Conservation (phyloP, 2,888 invertebrate species). For the Bellardia pandia region DNA sequence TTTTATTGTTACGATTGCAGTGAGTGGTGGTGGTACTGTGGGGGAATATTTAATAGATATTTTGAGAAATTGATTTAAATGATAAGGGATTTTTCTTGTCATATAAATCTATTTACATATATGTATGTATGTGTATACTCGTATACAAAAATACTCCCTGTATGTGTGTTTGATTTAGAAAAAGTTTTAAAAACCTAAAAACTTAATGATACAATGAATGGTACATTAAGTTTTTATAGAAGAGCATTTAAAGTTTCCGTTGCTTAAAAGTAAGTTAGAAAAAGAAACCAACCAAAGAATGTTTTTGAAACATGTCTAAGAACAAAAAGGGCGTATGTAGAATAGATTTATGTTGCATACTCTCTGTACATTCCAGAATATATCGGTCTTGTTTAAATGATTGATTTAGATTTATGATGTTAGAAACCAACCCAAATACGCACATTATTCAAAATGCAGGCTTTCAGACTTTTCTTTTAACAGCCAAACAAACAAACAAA, state of each 20-base stretch:
- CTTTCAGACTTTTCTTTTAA: not conserved
- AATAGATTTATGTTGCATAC: constrained; percentile 54
- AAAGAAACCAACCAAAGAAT: not conserved
- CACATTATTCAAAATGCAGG: not conserved
- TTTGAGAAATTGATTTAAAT: constrained; percentile 46
- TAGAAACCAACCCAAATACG: constrained; percentile 35
- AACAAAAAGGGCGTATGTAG: constrained; percentile 47
- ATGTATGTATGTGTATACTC: too few species aligned
- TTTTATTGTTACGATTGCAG: not conserved
- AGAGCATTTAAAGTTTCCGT: constrained; percentile 59
- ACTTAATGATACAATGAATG: constrained; percentile 55
- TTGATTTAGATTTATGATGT: constrained; percentile 67
- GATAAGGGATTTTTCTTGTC: constrained; percentile 47
- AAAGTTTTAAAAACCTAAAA: constrained; percentile 53
- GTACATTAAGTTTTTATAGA: constrained; percentile 62
- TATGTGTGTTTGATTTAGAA: not conserved
- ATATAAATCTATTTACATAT: constrained; percentile 14
- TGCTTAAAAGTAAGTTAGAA: constrained; percentile 35
- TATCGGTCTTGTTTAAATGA: constrained; percentile 62
- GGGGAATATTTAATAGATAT: constrained; percentile 1
- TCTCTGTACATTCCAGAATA: constrained; percentile 14
- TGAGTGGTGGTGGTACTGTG: not conserved
- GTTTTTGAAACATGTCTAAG: constrained; percentile 6
- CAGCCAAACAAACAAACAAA: constrained; percentile 52
- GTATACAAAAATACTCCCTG: not conserved